Evolutionary conservation across 2,113 vertebrate genomes (phyloP).

Genomic region (Cyphomyrus discorhynchus): DNA sequence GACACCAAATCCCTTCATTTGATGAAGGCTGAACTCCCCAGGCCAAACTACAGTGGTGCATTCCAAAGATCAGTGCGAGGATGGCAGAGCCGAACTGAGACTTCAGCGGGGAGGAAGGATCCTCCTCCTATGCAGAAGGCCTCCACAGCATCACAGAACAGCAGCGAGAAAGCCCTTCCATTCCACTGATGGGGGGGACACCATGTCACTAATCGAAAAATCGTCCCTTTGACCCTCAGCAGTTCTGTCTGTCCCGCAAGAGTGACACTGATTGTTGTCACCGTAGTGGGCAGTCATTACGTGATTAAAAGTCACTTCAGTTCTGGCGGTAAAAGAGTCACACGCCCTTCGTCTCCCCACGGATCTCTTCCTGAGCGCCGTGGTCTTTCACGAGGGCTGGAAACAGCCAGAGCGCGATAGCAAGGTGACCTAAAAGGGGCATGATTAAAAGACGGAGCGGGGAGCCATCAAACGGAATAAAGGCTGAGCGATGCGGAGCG

Average conservation of each 20-base stretch:
- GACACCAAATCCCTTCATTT: background rate
- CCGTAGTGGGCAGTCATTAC: slow-evolving; percentile 30
- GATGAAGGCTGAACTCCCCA: background rate
- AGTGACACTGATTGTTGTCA: slow-evolving; percentile 28
- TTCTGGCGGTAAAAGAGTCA: slow-evolving; percentile 19
- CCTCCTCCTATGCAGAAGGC: background rate
- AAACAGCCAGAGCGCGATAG: slow-evolving; percentile 27
- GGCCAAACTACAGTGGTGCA: background rate
- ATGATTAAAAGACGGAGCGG: slow-evolving; percentile 14
- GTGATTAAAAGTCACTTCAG: slow-evolving; percentile 33
- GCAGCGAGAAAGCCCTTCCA: background rate
- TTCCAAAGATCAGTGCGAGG: background rate
- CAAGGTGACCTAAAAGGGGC: slow-evolving; percentile 8
- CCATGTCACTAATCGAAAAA: slow-evolving; percentile 1
- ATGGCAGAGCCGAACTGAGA: background rate
- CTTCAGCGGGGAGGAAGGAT: background rate
- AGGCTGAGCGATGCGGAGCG: slow-evolving; percentile 23
- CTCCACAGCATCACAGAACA: background rate
- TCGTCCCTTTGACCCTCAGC: slow-evolving; percentile 18
- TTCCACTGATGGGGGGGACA: background rate
- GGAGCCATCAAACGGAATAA: slow-evolving; percentile 27
- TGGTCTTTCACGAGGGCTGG: slow-evolving; percentile 28
- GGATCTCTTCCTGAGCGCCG: slow-evolving; percentile 16
- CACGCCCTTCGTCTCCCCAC: slow-evolving; percentile 18
- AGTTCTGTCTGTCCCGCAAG: slow-evolving; percentile 18